Percentiles rank a stretch among this genome's conserved stretches.
phyloP scores from a whole-genome alignment of 2,113 vertebrate species.

The Ceuthmochares aereus region DNA sequence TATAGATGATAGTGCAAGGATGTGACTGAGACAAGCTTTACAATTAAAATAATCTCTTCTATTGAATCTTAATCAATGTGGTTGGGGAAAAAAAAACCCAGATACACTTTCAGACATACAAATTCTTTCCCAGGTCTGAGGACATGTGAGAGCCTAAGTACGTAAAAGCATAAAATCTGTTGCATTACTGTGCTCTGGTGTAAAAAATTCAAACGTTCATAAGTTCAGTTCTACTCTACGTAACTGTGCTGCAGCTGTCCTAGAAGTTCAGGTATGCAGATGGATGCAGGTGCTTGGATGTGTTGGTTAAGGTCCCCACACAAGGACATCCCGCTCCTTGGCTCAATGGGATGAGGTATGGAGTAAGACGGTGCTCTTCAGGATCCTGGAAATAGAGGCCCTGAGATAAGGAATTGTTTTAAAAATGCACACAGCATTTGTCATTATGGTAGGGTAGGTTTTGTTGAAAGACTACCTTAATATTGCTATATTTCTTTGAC shows the following conservation, averaged over 20 bases:
- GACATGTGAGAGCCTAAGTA: not conserved
- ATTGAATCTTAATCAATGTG: not conserved
- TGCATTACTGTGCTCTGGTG: not conserved
- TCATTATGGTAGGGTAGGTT: not conserved
- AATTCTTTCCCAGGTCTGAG: not conserved
- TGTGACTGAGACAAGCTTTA: not conserved
- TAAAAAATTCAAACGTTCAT: not conserved
- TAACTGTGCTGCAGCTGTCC: not conserved
- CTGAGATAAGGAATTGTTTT: not conserved
- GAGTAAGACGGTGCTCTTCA: not conserved
- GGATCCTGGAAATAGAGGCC: not conserved
- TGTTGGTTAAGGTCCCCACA: rapidly evolving
- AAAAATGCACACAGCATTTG: not conserved
- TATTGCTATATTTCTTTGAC: not conserved
- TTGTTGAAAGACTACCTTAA: not conserved
- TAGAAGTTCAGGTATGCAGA: not conserved
- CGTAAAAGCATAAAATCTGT: not conserved
- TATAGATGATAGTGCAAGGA: not conserved
- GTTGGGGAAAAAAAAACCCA: not conserved
- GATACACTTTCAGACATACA: not conserved
- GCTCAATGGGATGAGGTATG: no score
- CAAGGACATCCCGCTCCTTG: rapidly evolving
- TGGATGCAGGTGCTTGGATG: rapidly evolving
- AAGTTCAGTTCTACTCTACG: not conserved
- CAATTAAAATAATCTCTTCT: not conserved